Conservation (phyloP, 2,113 vertebrate genomes). For the Cyprinus carpio region DNA sequence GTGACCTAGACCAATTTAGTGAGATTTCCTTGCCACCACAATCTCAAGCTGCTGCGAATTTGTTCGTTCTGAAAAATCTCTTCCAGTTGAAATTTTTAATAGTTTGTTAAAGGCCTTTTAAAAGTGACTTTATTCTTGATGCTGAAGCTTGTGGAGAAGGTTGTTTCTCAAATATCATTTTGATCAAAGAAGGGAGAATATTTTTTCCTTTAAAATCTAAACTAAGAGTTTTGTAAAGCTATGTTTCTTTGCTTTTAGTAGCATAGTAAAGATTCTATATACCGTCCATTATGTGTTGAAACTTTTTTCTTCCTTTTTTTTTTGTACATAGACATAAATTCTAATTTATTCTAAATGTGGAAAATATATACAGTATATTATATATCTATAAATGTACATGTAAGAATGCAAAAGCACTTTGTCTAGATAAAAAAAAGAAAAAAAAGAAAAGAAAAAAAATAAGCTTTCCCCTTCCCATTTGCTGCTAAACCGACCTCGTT, state of each 20-base stretch:
- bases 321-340: constrained; percentile 77
- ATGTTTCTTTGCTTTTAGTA: constrained; percentile 56
- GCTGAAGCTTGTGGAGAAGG: constrained; percentile 52
- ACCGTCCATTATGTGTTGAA: constrained; percentile 73
- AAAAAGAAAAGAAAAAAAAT: constrained; percentile 63
- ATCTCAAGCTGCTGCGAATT: constrained; percentile 44
- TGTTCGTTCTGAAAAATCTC: constrained; percentile 44
- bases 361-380: constrained; percentile 61
- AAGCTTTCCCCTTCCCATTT: constrained; percentile 96
- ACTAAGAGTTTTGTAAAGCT: constrained; percentile 49
- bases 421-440: constrained; percentile 84
- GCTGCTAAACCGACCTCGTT: constrained; percentile 98
- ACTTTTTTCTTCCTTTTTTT: constrained; percentile 62
- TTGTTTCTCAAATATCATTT: constrained; percentile 39
- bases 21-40: neutral
- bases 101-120: constrained; percentile 32
- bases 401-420: constrained; percentile 98
- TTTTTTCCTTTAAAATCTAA: constrained; percentile 71
- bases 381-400: constrained; percentile 80
- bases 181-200: constrained; percentile 72
- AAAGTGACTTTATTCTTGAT: constrained; percentile 35
- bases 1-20: neutral
- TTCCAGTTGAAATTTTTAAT: constrained; percentile 11
- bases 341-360: constrained; percentile 87
- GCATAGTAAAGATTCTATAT: constrained; percentile 69